Percentiles rank a stretch among this genome's conserved stretches.
Conservation (phyloP, 2,113 vertebrate genomes). For the Rhea pennata region DNA sequence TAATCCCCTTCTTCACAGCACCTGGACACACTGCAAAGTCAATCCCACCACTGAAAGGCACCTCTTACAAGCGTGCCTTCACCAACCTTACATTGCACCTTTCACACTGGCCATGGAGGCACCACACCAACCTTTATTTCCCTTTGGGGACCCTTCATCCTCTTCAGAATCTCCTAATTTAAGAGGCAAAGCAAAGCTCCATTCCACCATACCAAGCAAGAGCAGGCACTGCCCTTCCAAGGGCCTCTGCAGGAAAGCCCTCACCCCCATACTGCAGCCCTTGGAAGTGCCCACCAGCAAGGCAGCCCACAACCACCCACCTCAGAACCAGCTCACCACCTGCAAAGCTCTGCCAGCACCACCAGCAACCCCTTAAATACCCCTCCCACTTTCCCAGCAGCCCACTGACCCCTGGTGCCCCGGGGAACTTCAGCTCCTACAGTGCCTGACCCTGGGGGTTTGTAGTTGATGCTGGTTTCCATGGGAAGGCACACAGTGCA, state of each 20-base stretch:
- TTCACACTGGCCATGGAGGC: background rate
- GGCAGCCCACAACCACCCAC: background rate
- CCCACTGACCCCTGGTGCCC: background rate
- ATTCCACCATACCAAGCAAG: background rate
- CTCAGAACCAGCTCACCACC: background rate
- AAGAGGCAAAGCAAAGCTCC: background rate
- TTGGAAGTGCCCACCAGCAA: background rate
- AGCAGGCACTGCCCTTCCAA: background rate
- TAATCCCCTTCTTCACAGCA: background rate
- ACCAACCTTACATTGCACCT: background rate
- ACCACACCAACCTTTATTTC: background rate
- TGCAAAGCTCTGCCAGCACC: background rate
- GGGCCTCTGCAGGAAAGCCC: background rate
- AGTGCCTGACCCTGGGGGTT: background rate
- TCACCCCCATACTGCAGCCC: background rate
- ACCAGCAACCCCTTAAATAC: background rate
- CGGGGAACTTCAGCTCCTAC: background rate
- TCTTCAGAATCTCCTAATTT: rapidly evolving
- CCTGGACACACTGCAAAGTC: background rate
- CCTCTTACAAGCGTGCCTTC: background rate
- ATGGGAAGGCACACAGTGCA: background rate
- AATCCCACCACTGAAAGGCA: background rate
- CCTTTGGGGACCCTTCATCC: background rate
- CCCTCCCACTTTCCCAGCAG: background rate
- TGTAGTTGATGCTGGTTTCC: background rate